Percentiles rank a stretch among this genome's conserved stretches.
Conservation (phyloP, 23 tunicate genomes). For the Halocynthia roretzi region DNA sequence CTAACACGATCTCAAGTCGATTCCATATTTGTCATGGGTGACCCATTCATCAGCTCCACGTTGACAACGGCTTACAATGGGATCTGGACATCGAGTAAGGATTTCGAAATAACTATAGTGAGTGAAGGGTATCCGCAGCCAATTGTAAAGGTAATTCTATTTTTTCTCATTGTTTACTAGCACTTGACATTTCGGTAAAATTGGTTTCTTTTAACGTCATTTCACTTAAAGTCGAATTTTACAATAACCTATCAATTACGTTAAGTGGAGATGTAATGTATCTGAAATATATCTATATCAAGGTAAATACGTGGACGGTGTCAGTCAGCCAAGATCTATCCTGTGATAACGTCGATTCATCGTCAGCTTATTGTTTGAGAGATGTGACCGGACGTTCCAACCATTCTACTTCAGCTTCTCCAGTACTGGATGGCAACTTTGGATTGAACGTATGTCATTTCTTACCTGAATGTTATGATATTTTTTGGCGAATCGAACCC, state of each 20-base stretch:
- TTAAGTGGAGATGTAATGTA: no score
- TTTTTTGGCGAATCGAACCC: not conserved
- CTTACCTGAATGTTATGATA: not conserved
- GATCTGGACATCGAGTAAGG: constrained; percentile 9
- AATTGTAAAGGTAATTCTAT: constrained; percentile 13
- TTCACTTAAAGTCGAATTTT: no score
- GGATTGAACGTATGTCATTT: constrained; percentile 28
- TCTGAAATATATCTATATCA: not conserved
- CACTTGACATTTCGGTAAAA: no score
- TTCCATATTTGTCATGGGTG: constrained; percentile 7
- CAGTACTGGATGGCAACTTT: constrained; percentile 31
- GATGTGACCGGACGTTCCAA: constrained; percentile 24
- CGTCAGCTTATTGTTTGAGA: constrained; percentile 26
- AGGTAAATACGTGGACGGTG: constrained; percentile 27
- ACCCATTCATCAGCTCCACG: not conserved
- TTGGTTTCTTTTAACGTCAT: no score
- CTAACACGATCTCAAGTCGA: constrained; percentile 1
- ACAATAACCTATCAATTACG: no score
- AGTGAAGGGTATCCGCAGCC: constrained; percentile 39
- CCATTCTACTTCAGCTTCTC: not conserved
- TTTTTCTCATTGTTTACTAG: no score
- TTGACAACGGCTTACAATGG: constrained; percentile 3
- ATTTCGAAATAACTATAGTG: constrained; percentile 13
- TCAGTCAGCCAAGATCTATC: not conserved
- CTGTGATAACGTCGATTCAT: not conserved